These are phyloP conservation scores for Drosophila sordidapex DNA, from an alignment of 2,888 invertebrate species.

Conservation along the genomic window DNA sequence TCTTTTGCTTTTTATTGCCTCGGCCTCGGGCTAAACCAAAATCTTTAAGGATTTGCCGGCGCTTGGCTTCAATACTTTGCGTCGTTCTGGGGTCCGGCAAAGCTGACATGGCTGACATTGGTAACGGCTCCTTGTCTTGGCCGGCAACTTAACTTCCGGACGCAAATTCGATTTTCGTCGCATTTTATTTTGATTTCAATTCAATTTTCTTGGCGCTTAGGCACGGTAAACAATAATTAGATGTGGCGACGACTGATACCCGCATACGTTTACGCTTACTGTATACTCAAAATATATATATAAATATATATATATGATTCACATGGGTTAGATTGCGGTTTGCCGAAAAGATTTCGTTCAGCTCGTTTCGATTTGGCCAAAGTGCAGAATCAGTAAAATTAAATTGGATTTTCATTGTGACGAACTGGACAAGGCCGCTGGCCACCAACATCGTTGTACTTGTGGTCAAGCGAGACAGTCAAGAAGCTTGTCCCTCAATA, in stretches of 20 bases:
- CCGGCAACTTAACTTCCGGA: constrained; percentile 64
- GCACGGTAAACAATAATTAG: constrained; percentile 81
- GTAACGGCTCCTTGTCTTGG: constrained; percentile 37
- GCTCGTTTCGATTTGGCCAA: constrained; percentile 70
- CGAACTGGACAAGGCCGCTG: constrained; percentile 67
- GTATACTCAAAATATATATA: not conserved
- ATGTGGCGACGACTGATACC: constrained; percentile 58
- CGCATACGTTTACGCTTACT: constrained; percentile 35
- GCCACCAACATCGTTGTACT: constrained; percentile 39
- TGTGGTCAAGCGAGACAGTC: constrained; percentile 52
- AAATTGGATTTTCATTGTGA: constrained; percentile 80
- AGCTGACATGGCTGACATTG: constrained; percentile 50
- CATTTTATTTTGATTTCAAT: constrained; percentile 77
- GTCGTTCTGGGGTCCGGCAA: constrained; percentile 9
- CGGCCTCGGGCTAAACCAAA: constrained; percentile 46
- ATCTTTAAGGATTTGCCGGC: constrained; percentile 71
- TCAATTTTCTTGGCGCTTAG: constrained; percentile 79
- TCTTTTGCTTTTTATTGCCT: constrained; percentile 63
- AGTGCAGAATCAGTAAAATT: constrained; percentile 79
- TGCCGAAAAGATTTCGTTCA: constrained; percentile 54
- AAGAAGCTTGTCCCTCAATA: constrained; percentile 22
- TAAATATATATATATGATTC: constrained; percentile 18
- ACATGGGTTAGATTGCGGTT: constrained; percentile 45
- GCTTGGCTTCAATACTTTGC: constrained; percentile 17
- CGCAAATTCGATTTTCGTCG: constrained; percentile 77